These are phyloP conservation scores for Drosophila paulistorum DNA, from an alignment of 1,140 invertebrate genomes.

Conservation along the genomic window DNA sequence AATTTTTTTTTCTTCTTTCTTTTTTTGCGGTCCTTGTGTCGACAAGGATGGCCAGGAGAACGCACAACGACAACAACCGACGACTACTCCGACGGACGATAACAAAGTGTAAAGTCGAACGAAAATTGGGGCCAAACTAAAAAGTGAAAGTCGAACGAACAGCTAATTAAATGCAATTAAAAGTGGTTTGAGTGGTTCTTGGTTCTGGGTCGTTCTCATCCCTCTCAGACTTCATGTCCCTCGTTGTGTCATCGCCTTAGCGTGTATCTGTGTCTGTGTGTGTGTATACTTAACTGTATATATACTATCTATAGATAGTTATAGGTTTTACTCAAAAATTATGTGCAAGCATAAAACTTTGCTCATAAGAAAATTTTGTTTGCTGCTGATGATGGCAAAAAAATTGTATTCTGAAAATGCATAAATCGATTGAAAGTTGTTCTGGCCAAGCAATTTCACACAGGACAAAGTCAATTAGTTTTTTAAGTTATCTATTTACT, in stretches of 20 bases:
- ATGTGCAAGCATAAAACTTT: constrained; percentile 49
- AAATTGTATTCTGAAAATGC: constrained; percentile 25
- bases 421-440: constrained; percentile 51
- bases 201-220: neutral
- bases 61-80: constrained; percentile 1
- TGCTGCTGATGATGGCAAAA: constrained; percentile 61
- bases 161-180: constrained; percentile 64
- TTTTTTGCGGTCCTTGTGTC: constrained; percentile 16
- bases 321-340: constrained; percentile 22
- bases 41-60: neutral
- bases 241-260: neutral
- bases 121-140: constrained; percentile 50
- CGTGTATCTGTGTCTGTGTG: neutral
- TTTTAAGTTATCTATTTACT: neutral
- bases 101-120: constrained; percentile 8
- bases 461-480: neutral
- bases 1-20: constrained; percentile 19
- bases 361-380: constrained; percentile 60
- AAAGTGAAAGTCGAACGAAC: constrained; percentile 25
- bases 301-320: too few species aligned
- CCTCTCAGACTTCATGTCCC: neutral
- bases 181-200: constrained; percentile 34
- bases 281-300: neutral
- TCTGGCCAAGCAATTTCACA: constrained; percentile 26
- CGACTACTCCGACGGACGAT: neutral